These are phyloP conservation scores for Lytechinus variegatus DNA, from an alignment of 35 echinoderm and acorn worm species.

Conservation along the genomic window DNA sequence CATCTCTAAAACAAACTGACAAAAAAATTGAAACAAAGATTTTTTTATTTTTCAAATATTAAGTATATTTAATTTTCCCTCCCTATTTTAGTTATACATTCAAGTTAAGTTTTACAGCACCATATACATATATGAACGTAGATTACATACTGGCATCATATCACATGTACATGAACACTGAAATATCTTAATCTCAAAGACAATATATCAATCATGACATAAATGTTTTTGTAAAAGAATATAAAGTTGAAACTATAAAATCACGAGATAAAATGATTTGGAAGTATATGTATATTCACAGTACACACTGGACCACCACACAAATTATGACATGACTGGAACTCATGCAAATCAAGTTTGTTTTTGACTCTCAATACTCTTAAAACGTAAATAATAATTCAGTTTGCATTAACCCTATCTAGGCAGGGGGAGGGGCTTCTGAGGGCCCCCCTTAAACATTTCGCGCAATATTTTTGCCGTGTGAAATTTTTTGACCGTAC, in stretches of 20 bases:
- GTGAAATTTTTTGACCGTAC: no score
- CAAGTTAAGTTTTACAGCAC: not conserved
- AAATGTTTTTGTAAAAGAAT: not conserved
- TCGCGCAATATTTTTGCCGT: no score
- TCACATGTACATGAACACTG: not conserved
- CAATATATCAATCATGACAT: not conserved
- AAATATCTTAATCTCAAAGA: not conserved
- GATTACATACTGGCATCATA: not conserved
- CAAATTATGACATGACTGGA: not conserved
- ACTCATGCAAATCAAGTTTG: not conserved
- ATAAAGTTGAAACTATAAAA: not conserved
- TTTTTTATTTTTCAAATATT: not conserved
- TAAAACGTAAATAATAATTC: no score
- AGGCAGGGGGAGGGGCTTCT: no score
- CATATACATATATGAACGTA: slow-evolving; percentile 17
- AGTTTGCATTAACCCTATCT: no score
- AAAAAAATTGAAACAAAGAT: not conserved
- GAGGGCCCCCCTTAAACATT: no score
- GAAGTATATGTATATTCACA: not conserved
- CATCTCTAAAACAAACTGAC: not conserved
- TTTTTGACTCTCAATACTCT: no score
- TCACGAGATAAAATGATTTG: not conserved
- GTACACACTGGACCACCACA: not conserved
- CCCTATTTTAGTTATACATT: not conserved
- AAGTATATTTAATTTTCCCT: not conserved